Conservation (phyloP, 2,888 invertebrate species). For the Galerucella nymphaeae region DNA sequence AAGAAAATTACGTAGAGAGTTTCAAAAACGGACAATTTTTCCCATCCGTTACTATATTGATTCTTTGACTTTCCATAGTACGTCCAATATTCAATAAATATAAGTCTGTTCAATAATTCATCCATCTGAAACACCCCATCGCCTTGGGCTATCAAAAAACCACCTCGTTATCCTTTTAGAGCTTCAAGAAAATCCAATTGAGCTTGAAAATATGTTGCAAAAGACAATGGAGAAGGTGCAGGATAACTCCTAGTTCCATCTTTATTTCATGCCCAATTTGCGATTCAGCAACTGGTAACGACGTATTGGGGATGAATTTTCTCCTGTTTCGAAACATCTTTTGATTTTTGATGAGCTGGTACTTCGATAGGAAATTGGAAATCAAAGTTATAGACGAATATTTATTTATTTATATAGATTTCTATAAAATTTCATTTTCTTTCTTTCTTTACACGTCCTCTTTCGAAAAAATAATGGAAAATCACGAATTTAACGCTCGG, state of each 20-base stretch:
- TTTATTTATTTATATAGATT: no score
- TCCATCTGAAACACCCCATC: neutral
- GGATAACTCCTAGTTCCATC: conserved; percentile 18
- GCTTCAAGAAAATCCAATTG: conserved; percentile 14
- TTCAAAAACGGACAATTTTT: no score
- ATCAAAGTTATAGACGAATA: neutral
- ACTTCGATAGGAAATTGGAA: neutral
- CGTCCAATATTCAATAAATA: neutral
- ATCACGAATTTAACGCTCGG: neutral
- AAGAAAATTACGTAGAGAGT: no score
- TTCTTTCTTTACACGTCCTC: no score
- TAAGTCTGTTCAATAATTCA: conserved; percentile 4
- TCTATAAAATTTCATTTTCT: no score
- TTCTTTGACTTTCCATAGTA: no score
- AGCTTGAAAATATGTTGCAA: conserved; percentile 12
- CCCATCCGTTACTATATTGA: no score
- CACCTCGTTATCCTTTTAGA: conserved; percentile 6
- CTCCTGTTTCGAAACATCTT: conserved; percentile 2
- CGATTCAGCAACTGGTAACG: conserved; percentile 18
- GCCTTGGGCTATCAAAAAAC: neutral
- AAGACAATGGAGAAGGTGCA: conserved; percentile 1
- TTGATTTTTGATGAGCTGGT: conserved; percentile 2
- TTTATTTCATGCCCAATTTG: conserved; percentile 29
- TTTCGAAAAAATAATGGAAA: neutral
- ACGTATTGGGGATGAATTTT: conserved; percentile 10